These are phyloP conservation scores for Harpegnathos saltator DNA, from an alignment of 1,140 invertebrate species.

Conservation along the genomic window DNA sequence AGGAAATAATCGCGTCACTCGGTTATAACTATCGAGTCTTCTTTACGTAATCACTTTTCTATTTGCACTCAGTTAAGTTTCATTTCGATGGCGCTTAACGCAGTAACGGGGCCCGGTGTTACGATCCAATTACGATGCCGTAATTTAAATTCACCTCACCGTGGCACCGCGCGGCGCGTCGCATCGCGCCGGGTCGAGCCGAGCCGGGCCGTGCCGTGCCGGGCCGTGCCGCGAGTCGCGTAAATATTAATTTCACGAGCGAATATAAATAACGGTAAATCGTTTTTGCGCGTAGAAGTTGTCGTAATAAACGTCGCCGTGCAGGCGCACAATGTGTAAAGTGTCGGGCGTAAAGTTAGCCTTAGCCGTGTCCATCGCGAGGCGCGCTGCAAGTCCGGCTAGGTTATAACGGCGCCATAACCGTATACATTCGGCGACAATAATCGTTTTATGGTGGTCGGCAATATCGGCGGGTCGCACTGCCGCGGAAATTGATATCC, in stretches of 20 bases:
- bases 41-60: neutral
- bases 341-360: constrained; percentile 80
- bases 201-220: too few species aligned
- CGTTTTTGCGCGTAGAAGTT: constrained; percentile 66
- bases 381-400: constrained; percentile 70
- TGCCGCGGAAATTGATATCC: constrained; percentile 71
- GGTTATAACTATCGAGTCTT: constrained; percentile 3
- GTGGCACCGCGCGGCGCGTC: neutral
- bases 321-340: constrained; percentile 80
- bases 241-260: constrained; percentile 76
- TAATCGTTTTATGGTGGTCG: constrained; percentile 84
- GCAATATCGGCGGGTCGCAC: constrained; percentile 77
- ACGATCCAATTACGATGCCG: constrained; percentile 28
- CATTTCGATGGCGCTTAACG: neutral
- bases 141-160: constrained; percentile 64
- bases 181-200: too few species aligned
- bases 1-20: neutral
- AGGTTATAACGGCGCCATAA: constrained; percentile 85
- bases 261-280: constrained; percentile 70
- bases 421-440: constrained; percentile 85
- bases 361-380: constrained; percentile 65
- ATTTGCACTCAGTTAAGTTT: constrained; percentile 16
- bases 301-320: constrained; percentile 72
- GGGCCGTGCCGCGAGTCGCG: constrained; percentile 47
- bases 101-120: constrained; percentile 14